Base-by-base conservation (phyloP, 2,888 invertebrate species). In the Anodontia alba region DNA sequence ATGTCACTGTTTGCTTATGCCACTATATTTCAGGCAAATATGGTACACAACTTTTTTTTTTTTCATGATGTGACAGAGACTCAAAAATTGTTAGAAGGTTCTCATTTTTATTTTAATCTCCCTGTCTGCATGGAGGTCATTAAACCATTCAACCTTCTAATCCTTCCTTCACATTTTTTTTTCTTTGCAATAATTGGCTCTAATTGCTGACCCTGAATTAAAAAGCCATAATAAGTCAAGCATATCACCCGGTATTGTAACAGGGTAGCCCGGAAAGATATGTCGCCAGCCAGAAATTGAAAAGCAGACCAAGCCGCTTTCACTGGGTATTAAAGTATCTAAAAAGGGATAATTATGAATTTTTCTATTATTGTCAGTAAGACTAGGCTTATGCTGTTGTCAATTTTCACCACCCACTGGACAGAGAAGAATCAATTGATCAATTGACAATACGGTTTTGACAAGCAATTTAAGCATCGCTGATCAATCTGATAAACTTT, bases 391-490 rank as follows among this genome's bases (percentile, higher is more conserved):
- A 62, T 62, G 62, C 17, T 10, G 26, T 62, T 7, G 29, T 29
- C 62, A n/a, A 62, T 62, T 33, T 62, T 29, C 31, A 62, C 33
- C 33, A 20, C 31, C 3, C 62, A 33, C 62, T 62, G 54, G 33
- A 62, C 29, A 62, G 62, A 20, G 31, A 33, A 31, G 3, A 62
- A 33, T 62, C 7, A 38, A 38, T 38, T 38, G 38, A 38, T 38
- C 38, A 31, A 62, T 33, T 8, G 31, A 62, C 5, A 62, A 62
- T 62, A 62, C 29, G 29, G 17, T 33, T 62, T 62, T 62, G 62
- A 62, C 33, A 33, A 62, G 62, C 62, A 62, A 62, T 62, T 62
- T 62, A 62, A 62, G 20, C 29, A 29, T 62, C 62, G 33, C 62
- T 17, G 62, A 62, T 62, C 62, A 33, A 33, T 17, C 33, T 31